Evolutionary conservation across 2,888 invertebrate species (phyloP), one percentile per base, ranked within the genome.

Genomic region (Torymus texanus): DNA sequence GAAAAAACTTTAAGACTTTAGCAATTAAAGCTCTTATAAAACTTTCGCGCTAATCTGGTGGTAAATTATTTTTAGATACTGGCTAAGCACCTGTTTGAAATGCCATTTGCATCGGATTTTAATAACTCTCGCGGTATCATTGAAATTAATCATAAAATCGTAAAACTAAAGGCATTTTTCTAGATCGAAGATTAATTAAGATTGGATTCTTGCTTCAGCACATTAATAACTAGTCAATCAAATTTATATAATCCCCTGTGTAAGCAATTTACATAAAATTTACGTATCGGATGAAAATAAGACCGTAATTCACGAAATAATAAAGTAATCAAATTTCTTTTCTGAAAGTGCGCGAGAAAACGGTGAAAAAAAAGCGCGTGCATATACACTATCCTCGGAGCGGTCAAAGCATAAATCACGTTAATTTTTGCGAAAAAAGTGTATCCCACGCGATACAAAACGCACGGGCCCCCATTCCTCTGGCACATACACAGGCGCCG

Each of bases 361-460:
- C 41, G 41, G 41, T 41, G 53, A 14, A 70, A 71, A 24, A 72
- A 50, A 0, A 21, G 1, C 24, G n/a, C 59, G 1, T 13, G n/a
- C 59, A 18, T 13, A 5, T 21, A 18, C 58, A 14, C 4, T 14
- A 61, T 61, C 61, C 58, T 41, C 10, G 5, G 41, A 41, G 41
- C 41, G 41, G 41, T 5, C 41, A 41, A 41, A 41, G 8, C 41
- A 59, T 72, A 72, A 72, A 72, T 72, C 53, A 72, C 24, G n/a
- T n/a, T 29, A 14, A 51, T 24, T 55, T 73, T 72, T 14, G 51
- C 41, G 50, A 59, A 50, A 71, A 61, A 21, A 24, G 18, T 61
- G 29, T 68, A 53, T 8, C 41, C 51, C 51, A 62, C 21, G 50
- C n/a, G 61, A 51, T 13, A 24, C 18, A 66, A 12, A 53, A 5